Base-by-base conservation (phyloP, 2,797 vertebrate genomes). In the Gallinago nigripennis region DNA sequence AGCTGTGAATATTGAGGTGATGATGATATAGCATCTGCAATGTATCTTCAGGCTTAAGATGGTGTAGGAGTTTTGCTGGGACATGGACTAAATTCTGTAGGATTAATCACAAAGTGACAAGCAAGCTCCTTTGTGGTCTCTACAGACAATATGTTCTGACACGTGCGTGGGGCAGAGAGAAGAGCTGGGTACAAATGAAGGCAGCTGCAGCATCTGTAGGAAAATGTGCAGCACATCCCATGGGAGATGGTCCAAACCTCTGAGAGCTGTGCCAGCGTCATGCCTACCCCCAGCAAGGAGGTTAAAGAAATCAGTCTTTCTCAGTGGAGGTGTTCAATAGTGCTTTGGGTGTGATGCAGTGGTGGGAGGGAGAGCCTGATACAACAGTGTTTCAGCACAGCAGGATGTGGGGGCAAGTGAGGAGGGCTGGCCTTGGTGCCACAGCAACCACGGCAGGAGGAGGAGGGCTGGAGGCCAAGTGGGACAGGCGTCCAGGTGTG, bases 401-500 rank as follows among this genome's bases (percentile, higher is more conserved):
- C 35, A 37, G 65, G 51, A 27, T 0, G 0, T 4, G 33, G 28
- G 64, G 19, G 8, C 14, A 18, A 33, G 21, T 3, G 31, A 1
- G 1, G 13, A 37, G 18, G 31, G 24, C 54, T 91, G 66, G 30
- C 18, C 37, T 16, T 1, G 2, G 50, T 1, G 2, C 41, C 1
- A 2, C 25, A 76, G 28, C 1, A 3, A 73, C 25, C 1, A 0
- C 10, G 35, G 65, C 28, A 45, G 31, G 24, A 81, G 51, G 27
- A 90, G 39, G 28, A 37, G 12, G 45, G 37, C 77, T 83, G 73
- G n/a, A 61, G 70, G 6, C 45, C 39, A 54, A 70, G 54, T 0
- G 3, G n/a, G 27, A 18, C 0, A 2, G 53, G 8, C 0, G 0
- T 31, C 17, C 45, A 31, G 54, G n/a, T 39, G 71, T 0, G 0